Percentiles rank a stretch among this genome's conserved stretches.
Conservation (phyloP, 2,888 invertebrate genomes). For the Ferdinandea cuprea region DNA sequence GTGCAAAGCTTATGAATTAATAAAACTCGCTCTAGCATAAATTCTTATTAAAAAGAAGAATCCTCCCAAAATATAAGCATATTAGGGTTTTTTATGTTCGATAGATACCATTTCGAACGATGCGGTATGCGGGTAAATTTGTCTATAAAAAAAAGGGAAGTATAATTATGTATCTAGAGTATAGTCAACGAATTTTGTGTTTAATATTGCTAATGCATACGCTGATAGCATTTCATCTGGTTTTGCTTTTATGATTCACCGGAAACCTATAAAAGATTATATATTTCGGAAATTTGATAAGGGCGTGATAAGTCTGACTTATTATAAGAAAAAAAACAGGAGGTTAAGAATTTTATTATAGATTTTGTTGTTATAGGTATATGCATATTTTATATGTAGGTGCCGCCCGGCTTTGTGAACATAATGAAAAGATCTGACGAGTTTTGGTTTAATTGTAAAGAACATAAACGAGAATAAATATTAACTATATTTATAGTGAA, state of each 20-base stretch:
- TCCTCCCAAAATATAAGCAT: constrained; percentile 19
- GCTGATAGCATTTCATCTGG: constrained; percentile 57
- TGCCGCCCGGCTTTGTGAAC: not conserved
- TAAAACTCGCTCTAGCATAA: constrained; percentile 26
- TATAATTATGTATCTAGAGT: constrained; percentile 54
- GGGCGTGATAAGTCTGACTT: constrained; percentile 58
- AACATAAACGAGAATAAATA: no score
- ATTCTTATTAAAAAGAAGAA: not conserved
- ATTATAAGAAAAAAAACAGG: constrained; percentile 5
- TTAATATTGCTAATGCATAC: constrained; percentile 44
- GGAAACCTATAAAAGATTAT: constrained; percentile 62
- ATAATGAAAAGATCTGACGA: no score
- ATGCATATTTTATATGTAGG: not conserved
- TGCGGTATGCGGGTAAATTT: constrained; percentile 32
- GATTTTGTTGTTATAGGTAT: not conserved
- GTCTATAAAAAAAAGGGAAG: constrained; percentile 46
- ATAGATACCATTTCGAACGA: constrained; percentile 43
- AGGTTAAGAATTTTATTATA: constrained; percentile 6
- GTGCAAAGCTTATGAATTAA: constrained; percentile 14
- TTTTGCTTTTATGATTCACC: constrained; percentile 42
- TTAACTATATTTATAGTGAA: no score
- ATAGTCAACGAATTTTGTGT: constrained; percentile 32
- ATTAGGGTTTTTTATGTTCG: constrained; percentile 41
- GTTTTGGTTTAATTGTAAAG: no score
- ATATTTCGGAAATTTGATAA: constrained; percentile 69